Base-by-base conservation (phyloP, 2,113 vertebrate species). In the Varanus salvator region DNA sequence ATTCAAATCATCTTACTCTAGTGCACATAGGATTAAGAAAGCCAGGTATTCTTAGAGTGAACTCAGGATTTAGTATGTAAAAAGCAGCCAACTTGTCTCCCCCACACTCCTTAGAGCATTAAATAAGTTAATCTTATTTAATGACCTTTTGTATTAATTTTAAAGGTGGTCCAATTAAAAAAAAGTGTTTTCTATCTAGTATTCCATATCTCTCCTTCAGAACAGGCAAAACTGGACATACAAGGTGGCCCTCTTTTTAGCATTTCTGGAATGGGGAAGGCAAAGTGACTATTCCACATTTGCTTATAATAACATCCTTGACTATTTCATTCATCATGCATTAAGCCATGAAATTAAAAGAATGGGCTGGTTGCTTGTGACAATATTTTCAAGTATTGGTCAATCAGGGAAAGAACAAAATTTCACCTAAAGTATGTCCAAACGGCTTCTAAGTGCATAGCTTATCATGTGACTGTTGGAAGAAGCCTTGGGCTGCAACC, bases 31-130 rank as follows among this genome's bases (percentile, higher is more conserved):
- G 27, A 84, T 48, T 25, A 48, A 14, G 91, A 93, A 91, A 69
- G 71, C 14, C 87, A 87, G 44, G 86, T 92, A 83, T 93, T 95
- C 91, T 93, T 95, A 89, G 94, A 95, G 92, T 90, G 87, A 85
- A 68, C 6, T 75, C 72, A 92, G n/a, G 38, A 57, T 91, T 66
- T 93, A 86, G 74, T 87, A 71, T 94, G 88, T 86, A 91, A 80
- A 91, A 93, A 69, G 90, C 78, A 94, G 87, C 8, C 71, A 92
- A 80, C 80, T 92, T 93, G 85, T 34, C 4, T 15, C 8, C n/a
- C 57, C 57, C 57, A 7, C 57, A 64, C 57, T 15, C 60, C 19
- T 60, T 15, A 23, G 25, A 78, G 76, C 8, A 50, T 27, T 44
- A 44, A 44, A 44, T 44, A 44, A 44, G 38, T 44, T 44, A 14